Evolutionary conservation across 2,797 vertebrate genomes (phyloP).

Genomic region (Champsocephalus gunnari): DNA sequence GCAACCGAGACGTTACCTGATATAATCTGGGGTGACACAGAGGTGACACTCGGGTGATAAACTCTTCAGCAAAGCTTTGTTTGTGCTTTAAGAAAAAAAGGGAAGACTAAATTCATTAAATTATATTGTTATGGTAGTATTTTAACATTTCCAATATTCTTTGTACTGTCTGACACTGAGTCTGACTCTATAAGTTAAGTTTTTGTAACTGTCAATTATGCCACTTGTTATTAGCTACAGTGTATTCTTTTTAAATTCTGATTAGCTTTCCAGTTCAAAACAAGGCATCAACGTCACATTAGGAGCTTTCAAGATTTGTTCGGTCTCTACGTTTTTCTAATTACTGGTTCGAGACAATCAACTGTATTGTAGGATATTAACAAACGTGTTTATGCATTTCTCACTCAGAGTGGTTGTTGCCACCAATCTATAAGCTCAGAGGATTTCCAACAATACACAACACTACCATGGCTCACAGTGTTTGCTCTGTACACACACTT

Average conservation of each 20-base stretch:
- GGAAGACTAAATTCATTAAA: constrained; percentile 65
- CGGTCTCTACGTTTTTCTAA: constrained; percentile 51
- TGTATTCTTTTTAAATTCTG: constrained; percentile 76
- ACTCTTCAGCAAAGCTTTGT: constrained; percentile 32
- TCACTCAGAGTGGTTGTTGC: constrained; percentile 38
- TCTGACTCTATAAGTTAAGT: constrained; percentile 44
- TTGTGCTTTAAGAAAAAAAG: constrained; percentile 57
- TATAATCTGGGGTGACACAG: constrained; percentile 47
- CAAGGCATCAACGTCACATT: constrained; percentile 23
- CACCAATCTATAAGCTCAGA: constrained; percentile 60
- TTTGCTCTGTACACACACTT: constrained; percentile 48
- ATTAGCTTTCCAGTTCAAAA: constrained; percentile 43
- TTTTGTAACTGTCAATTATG: constrained; percentile 52
- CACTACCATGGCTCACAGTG: constrained; percentile 27
- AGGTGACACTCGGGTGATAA: constrained; percentile 49
- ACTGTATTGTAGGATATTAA: constrained; percentile 49
- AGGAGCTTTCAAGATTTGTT: constrained; percentile 55
- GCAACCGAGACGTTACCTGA: constrained; percentile 81
- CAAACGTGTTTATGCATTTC: constrained; percentile 62
- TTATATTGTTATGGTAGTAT: constrained; percentile 60
- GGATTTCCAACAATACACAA: constrained; percentile 48
- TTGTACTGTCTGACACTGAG: constrained; percentile 44
- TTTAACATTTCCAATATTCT: constrained; percentile 52
- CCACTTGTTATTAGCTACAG: constrained; percentile 57
- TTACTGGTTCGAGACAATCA: constrained; percentile 64